Percentiles rank a stretch among this genome's conserved stretches.
Conservation (phyloP, 2,113 vertebrate species). For the pig (Sus scrofa) region DNA sequence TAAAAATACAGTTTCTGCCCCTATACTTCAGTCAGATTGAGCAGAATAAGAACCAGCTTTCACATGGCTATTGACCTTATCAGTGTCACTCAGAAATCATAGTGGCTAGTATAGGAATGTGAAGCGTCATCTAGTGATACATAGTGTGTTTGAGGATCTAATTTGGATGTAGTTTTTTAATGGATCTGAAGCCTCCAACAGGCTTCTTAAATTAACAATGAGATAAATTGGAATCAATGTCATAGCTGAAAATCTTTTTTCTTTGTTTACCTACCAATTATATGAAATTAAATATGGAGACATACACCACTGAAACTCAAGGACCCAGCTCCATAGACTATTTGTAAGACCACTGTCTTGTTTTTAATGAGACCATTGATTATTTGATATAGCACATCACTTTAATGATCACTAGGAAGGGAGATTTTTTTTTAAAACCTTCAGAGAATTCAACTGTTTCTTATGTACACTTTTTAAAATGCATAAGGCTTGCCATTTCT, state of each 20-base stretch:
- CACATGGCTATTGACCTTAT: slow-evolving; percentile 14
- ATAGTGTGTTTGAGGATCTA: neutral
- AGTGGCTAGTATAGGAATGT: neutral
- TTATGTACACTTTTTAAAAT: neutral
- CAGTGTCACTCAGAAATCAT: slow-evolving; percentile 59
- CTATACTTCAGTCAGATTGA: slow-evolving; percentile 30
- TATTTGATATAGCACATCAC: slow-evolving; percentile 12
- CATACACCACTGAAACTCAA: neutral
- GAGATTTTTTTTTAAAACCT: neutral
- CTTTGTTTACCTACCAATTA: slow-evolving; percentile 65
- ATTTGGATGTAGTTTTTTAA: slow-evolving; percentile 22
- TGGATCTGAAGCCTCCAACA: neutral
- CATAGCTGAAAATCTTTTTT: slow-evolving; percentile 52
- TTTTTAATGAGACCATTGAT: slow-evolving; percentile 19
- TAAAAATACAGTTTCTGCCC: neutral
- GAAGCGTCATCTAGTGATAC: neutral
- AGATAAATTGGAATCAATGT: slow-evolving; percentile 70
- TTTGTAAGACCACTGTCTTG: neutral
- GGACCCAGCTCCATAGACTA: neutral
- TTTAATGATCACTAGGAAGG: neutral
- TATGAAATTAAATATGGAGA: slow-evolving; percentile 59
- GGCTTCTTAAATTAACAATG: slow-evolving; percentile 54
- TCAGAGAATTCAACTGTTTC: neutral
- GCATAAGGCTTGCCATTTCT: neutral
- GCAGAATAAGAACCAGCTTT: slow-evolving; percentile 1